phyloP scores from a whole-genome alignment of 2,113 vertebrate genomes.

The Bubalus kerabau region DNA sequence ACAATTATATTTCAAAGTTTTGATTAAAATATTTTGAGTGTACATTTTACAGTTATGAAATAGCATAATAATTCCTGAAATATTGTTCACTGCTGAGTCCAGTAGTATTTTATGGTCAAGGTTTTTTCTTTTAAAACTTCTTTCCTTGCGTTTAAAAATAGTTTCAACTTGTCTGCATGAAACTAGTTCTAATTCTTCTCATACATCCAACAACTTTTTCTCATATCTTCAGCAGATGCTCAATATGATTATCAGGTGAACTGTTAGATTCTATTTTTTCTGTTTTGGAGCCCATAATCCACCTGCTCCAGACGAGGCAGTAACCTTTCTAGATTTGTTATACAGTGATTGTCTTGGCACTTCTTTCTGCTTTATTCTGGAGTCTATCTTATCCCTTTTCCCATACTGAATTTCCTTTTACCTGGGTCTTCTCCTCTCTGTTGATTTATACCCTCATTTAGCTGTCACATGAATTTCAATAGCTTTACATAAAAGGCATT shows the following conservation, averaged over 20 bases:
- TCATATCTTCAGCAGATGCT: not conserved
- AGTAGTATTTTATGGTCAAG: not conserved
- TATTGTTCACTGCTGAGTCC: not conserved
- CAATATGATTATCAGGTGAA: not conserved
- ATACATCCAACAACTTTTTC: not conserved
- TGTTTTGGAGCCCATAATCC: not conserved
- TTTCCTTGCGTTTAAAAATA: not conserved
- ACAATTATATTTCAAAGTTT: not conserved
- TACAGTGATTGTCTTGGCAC: not conserved
- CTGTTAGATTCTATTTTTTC: not conserved
- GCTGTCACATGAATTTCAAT: not conserved
- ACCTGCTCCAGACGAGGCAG: not conserved
- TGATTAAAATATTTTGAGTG: not conserved
- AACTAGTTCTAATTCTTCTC: not conserved
- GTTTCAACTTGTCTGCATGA: not conserved
- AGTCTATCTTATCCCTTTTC: not conserved
- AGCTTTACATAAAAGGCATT: not conserved
- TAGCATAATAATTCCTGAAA: not conserved
- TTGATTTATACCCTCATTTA: not conserved
- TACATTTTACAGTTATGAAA: not conserved
- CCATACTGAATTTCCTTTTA: not conserved
- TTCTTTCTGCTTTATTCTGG: not conserved
- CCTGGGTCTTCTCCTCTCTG: not conserved
- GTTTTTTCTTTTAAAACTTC: not conserved
- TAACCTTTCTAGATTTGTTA: not conserved